Base-by-base conservation (phyloP, 37 sponge, comb jelly and placozoan genomes). In the Beroe forskalii region DNA sequence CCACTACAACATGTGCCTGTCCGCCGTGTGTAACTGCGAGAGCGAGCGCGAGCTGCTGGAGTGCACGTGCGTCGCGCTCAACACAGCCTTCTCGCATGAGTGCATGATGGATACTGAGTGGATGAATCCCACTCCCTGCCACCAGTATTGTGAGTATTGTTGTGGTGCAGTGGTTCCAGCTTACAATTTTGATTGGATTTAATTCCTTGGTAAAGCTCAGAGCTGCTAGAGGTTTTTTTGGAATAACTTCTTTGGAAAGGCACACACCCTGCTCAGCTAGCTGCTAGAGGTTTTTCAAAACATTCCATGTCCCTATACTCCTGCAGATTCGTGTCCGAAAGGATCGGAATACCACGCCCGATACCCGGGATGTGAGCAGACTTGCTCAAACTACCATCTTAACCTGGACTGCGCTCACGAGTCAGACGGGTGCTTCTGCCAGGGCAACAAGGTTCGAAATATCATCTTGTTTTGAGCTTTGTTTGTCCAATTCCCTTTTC, bases 371-470 rank as follows among this genome's bases (percentile, higher is more conserved):
- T 69, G 72, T 35, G 72, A 69, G 19, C 27, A 35, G 38, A 35
- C 72, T 32, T 69, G 72, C 72, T 69, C 72, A 1, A 69, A 69
- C 38, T 69, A 69, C 38, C 32, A 69, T 35, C 72, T 69, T 9
- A 32, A 69, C 72, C 72, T 69, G 72, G 35, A 9, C 72, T 69
- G 72, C 17, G 27, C 72, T 9, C 72, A 69, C 19, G 32, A 28
- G 33, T 32, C 72, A 32, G 27, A 69, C 39, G 72, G 72, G 72
- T 69, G 72, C 32, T 69, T 36, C 72, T 69, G 72, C 32, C 72
- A 69, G 0, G 72, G 32, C 19, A 32, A 32, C 35, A 69, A 69
- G 72, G 72, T 69, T 30, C 66, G n/a, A n/a, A n/a, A n/a, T n/a
- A n/a, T n/a, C n/a, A n/a, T n/a, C n/a, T n/a, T n/a, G n/a, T n/a